Evolutionary conservation across 2,888 invertebrate species (phyloP), one percentile per base, ranked within the genome.

Genomic region (Cinara cedri): DNA sequence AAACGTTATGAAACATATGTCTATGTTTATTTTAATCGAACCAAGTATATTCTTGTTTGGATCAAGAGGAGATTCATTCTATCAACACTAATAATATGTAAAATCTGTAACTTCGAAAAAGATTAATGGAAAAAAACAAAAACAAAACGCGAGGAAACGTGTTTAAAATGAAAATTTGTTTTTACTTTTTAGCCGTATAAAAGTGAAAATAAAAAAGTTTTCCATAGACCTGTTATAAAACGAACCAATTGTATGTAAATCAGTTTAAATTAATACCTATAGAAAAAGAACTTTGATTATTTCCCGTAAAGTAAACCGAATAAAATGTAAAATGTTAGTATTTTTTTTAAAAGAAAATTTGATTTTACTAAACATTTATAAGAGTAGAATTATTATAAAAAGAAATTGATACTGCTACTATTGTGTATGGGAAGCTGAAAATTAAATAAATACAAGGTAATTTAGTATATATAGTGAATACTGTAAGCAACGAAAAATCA

Each of bases 221-320:
- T 62, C 26, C 9, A 3, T 46, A 13, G 6, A 54, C 16, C n/a
- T 60, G n/a, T n/a, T n/a, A 26, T 46, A 9, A 62, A 57, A 49
- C 21, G 49, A 6, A 1, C 16, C 13, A 68, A 68, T n/a, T 34
- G 14, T 72, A 51, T 72, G 46, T 24, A 57, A 72, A 26, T 57
- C 46, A 8, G 1, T 24, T n/a, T 3, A 8, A 34, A 24, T 24
- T 71, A 34, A 34, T 34, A 34, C 34, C 6, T 34, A 34, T 34
- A 34, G 34, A 34, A 34, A 34, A 34, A 34, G 6, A 34, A 34
- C n/a, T n/a, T n/a, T n/a, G 34, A 34, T 34, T 34, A 34, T 34
- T 6, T 34, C 34, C 34, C 34, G 34, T 34, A 34, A 34, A 34
- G 3, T 34, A 4, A 6, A 34, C 34, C 34, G 34, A 13, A 24